Evolutionary conservation across 2,113 vertebrate genomes (phyloP).

Genomic region (Rhizomys pruinosus): DNA sequence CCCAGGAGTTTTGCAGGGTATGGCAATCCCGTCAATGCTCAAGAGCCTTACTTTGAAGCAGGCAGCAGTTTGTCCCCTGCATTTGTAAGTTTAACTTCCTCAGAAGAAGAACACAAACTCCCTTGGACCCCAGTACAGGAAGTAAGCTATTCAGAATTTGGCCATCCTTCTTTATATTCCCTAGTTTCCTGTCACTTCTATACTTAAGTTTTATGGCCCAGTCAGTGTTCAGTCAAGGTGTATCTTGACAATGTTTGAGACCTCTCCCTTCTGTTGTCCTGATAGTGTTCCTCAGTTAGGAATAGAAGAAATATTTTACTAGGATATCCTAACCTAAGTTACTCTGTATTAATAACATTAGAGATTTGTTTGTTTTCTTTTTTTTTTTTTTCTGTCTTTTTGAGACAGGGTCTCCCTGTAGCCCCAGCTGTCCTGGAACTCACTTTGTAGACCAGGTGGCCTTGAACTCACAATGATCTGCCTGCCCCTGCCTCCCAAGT

Average conservation of each 20-base stretch:
- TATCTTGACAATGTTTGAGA: too few species aligned
- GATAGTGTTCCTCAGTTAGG: too few species aligned
- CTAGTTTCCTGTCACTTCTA: neutral
- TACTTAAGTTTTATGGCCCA: neutral
- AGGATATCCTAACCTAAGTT: too few species aligned
- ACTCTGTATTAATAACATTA: neutral
- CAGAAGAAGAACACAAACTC: neutral
- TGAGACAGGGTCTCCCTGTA: too few species aligned
- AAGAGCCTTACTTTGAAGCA: neutral
- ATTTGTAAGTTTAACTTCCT: neutral
- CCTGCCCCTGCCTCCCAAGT: too few species aligned
- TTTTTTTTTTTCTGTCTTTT: too few species aligned
- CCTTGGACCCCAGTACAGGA: neutral
- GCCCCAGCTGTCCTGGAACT: too few species aligned
- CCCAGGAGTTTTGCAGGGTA: neutral
- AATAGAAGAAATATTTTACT: neutral
- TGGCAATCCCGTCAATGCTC: neutral
- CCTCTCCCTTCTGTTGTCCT: too few species aligned
- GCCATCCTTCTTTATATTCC: neutral
- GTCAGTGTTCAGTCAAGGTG: neutral
- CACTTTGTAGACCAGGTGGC: too few species aligned
- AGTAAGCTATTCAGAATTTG: neutral
- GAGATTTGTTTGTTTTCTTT: neutral
- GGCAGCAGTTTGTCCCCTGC: neutral
- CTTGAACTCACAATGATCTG: too few species aligned